These are phyloP conservation scores for Lottia gigantea DNA, from an alignment of 2,888 invertebrate species.

Conservation along the genomic window DNA sequence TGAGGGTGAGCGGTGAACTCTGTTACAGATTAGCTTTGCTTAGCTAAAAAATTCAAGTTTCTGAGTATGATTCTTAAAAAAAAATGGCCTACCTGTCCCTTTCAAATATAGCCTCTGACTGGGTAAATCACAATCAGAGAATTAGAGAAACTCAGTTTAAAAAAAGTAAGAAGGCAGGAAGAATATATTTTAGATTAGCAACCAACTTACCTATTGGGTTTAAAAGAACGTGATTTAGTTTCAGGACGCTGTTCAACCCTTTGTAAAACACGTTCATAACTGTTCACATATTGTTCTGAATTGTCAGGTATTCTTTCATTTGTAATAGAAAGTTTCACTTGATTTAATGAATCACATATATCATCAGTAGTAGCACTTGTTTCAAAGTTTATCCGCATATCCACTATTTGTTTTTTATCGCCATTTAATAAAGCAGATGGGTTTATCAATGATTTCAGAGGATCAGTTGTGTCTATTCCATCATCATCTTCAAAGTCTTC, in stretches of 20 bases:
- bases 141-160: too few species aligned
- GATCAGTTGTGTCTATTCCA: not conserved
- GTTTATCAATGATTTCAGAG: not conserved
- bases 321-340: not conserved
- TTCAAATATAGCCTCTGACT: too few species aligned
- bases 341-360: not conserved
- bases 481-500: not conserved
- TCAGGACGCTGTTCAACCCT: conserved; percentile 11
- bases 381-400: not conserved
- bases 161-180: not conserved
- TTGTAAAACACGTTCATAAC: conserved; percentile 18
- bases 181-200: not conserved
- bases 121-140: too few species aligned
- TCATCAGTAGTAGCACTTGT: not conserved
- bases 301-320: not conserved
- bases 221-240: conserved; percentile 11
- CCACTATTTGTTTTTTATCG: not conserved
- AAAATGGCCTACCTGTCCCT: too few species aligned
- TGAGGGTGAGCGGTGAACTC: too few species aligned
- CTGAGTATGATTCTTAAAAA: too few species aligned
- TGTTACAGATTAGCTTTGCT: too few species aligned
- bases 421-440: not conserved
- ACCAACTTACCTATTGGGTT: conserved; percentile 17
- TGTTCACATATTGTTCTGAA: conserved; percentile 11
- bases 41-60: too few species aligned